These are phyloP conservation scores for Melanotaenia boesemani DNA, from an alignment of 2,797 vertebrate genomes.

Conservation along the genomic window DNA sequence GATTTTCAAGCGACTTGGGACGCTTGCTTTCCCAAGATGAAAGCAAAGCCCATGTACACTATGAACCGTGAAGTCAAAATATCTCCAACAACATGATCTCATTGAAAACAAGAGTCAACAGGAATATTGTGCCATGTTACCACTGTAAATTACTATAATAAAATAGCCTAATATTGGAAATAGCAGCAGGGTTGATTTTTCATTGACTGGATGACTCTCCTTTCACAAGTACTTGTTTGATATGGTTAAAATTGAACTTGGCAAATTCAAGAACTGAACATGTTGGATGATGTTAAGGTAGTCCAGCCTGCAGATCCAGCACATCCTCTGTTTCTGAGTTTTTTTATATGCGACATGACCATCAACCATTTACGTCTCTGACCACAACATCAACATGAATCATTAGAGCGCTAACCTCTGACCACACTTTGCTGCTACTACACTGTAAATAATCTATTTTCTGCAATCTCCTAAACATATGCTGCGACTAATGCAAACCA, in stretches of 20 bases:
- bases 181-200: constrained; percentile 9
- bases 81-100: constrained; percentile 2
- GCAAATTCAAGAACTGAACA: not conserved
- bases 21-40: constrained; percentile 35
- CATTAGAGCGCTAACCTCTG: constrained; percentile 7
- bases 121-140: not conserved
- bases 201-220: not conserved
- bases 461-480: constrained; percentile 6
- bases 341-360: constrained; percentile 6
- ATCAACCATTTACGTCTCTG: not conserved
- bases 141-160: not conserved
- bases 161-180: not conserved
- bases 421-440: constrained; percentile 3
- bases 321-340: not conserved
- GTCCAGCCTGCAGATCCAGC: not conserved
- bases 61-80: constrained; percentile 8
- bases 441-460: constrained; percentile 20
- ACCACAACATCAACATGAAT: constrained; percentile 1
- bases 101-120: not conserved
- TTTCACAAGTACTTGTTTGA: constrained; percentile 29
- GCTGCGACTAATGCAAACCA: constrained; percentile 14
- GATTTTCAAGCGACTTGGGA: constrained; percentile 45
- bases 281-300: constrained; percentile 3
- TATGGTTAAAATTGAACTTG: constrained; percentile 13
- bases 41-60: constrained; percentile 20